Conservation (phyloP, 2,888 invertebrate genomes). For the Pterobdella sp. region DNA sequence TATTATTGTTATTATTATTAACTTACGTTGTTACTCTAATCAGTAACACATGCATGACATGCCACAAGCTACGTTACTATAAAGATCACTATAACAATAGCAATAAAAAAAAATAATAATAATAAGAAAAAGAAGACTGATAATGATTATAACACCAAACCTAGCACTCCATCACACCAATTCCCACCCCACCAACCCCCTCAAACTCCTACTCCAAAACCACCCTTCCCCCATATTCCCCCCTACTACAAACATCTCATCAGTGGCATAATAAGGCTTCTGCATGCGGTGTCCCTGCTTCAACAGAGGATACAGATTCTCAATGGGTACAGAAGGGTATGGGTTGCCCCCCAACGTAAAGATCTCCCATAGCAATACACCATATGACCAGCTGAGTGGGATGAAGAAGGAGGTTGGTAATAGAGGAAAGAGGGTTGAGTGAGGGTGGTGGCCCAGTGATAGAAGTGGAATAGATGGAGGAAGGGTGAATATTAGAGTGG, state of each 20-base stretch:
- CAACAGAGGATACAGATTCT: conserved; percentile 81
- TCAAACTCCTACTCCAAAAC: background rate
- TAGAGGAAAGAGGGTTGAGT: background rate
- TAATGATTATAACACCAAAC: too few relatives aligned
- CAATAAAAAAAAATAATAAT: too few relatives aligned
- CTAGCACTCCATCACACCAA: too few relatives aligned
- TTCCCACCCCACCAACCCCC: background rate
- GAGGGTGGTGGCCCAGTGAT: too few relatives aligned
- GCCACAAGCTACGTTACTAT: too few relatives aligned
- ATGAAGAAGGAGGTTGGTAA: background rate
- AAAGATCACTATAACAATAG: too few relatives aligned
- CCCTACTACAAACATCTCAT: conserved; percentile 65
- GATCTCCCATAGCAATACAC: conserved; percentile 95
- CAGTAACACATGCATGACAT: too few relatives aligned
- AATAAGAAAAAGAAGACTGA: too few relatives aligned
- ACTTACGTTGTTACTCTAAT: too few relatives aligned
- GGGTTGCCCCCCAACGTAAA: conserved; percentile 96
- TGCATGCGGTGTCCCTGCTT: conserved; percentile 88
- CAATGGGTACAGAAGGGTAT: conserved; percentile 88
- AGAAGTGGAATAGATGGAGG: too few relatives aligned
- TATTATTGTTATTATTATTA: too few relatives aligned
- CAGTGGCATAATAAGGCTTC: conserved; percentile 83
- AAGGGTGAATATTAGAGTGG: too few relatives aligned
- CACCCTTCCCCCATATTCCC: background rate
- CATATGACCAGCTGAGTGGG: conserved; percentile 77